Evolutionary conservation across 2,797 vertebrate genomes (phyloP).

Genomic region (Propithecus perrieri): DNA sequence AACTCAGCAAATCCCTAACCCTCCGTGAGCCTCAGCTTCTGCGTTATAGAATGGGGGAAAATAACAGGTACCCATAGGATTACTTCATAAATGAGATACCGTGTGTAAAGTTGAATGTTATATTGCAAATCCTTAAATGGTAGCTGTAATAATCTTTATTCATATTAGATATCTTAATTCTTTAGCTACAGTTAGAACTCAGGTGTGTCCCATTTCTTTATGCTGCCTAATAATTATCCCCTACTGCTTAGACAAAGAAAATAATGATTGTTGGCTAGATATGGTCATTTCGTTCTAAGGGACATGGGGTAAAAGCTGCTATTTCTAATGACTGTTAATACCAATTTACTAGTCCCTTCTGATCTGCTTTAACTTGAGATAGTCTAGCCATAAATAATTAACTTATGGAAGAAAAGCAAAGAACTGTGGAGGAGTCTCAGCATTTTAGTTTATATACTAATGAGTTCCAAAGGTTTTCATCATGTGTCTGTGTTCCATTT

Average conservation of each 20-base stretch:
- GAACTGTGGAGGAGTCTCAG: background rate
- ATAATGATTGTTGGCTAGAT: too few relatives aligned
- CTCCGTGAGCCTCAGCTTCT: background rate
- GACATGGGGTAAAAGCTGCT: background rate
- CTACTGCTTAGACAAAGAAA: background rate
- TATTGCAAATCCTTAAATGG: background rate
- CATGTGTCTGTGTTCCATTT: background rate
- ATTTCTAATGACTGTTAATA: background rate
- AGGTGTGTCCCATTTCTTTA: background rate
- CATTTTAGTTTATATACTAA: background rate
- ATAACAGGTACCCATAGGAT: background rate
- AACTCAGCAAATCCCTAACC: background rate
- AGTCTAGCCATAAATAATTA: background rate
- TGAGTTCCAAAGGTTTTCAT: too few relatives aligned
- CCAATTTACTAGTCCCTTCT: background rate
- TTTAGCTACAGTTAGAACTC: background rate
- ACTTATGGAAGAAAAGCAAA: background rate
- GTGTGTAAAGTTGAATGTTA: background rate
- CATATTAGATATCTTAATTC: background rate
- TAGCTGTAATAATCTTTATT: background rate
- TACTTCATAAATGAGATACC: background rate
- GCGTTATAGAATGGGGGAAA: background rate
- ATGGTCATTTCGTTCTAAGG: background rate
- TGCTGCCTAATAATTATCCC: background rate
- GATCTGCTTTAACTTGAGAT: background rate